phyloP scores from a whole-genome alignment of 2,797 vertebrate species.

The Masticophis lateralis region DNA sequence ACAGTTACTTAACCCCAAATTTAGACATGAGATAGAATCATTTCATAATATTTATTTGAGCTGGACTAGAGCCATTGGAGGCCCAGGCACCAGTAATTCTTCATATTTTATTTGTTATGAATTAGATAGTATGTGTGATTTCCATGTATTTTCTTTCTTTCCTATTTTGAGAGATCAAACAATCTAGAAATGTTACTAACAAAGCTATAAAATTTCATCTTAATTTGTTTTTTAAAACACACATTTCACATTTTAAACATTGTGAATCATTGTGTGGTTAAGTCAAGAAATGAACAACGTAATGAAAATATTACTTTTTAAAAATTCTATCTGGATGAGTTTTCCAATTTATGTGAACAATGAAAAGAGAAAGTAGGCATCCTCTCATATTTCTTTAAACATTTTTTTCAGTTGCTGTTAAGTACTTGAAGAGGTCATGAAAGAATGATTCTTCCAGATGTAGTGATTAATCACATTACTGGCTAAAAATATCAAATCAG shows the following conservation, averaged over 20 bases:
- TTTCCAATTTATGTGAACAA: slow-evolving; percentile 4
- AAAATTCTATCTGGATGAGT: background rate
- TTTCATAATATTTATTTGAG: background rate
- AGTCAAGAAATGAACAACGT: background rate
- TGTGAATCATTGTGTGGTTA: background rate
- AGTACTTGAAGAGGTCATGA: slow-evolving; percentile 5
- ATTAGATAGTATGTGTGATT: background rate
- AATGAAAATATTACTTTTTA: slow-evolving; percentile 14
- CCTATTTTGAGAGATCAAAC: background rate
- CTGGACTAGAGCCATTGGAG: background rate
- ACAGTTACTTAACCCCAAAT: background rate
- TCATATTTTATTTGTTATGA: background rate
- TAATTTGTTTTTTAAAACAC: background rate
- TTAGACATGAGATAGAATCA: background rate
- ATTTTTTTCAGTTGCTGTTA: background rate
- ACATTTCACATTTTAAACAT: background rate
- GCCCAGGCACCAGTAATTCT: background rate
- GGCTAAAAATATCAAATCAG: slow-evolving; percentile 11
- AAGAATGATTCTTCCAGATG: background rate
- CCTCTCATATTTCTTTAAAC: slow-evolving; percentile 24
- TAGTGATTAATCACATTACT: slow-evolving; percentile 21
- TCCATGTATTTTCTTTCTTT: background rate
- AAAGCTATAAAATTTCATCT: background rate
- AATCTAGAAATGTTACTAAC: background rate
- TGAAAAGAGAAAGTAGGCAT: slow-evolving; percentile 13